Base-by-base conservation (phyloP, 2,113 vertebrate genomes). In the Xenopus borealis region DNA sequence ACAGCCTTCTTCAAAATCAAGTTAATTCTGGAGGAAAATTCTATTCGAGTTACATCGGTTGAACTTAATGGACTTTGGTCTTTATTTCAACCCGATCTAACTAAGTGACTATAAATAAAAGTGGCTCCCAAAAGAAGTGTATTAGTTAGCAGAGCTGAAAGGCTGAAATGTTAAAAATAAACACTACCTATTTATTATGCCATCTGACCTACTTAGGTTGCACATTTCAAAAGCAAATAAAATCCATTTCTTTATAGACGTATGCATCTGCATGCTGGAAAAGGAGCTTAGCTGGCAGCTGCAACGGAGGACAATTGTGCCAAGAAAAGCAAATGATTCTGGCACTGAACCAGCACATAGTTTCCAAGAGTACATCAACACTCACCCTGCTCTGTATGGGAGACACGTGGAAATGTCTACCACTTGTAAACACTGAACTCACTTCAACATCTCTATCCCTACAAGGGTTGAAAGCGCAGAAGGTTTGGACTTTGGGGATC, bases 381-480 rank as follows among this genome's bases (percentile, higher is more conserved):
- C 95, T 94, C 82, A 98, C 97, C 93, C 92, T 92, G 93, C 90
- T 94, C 85, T 95, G 92, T 83, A 94, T 90, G 82, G 95, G 93
- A 89, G 95, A 96, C 88, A 95, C 92, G 83, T 98, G 94, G 91
- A 99, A 98, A 90, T 98, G 94, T 81, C 91, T 92, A 86, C 93
- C 94, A 83, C 94, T 89, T 86, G 95, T 94, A 92, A 96, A 95
- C 92, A 97, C 90, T 19, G 97, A 98, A 83, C 94, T 92, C 88
- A 98, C 91, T 78, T 94, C 93, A 73, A 99, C 91, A 82, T 95
- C 92, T 72, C 90, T 92, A 59, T 98, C 95, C 86, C 91, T 91
- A 81, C 92, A 98, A 78, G 96, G 96, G 85, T 99, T 99, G 84
- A 94, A 94, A 73, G 94, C 93, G 85, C 94, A 88, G 79, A 99